Percentiles rank a stretch among this genome's conserved stretches.
These are phyloP conservation scores for Eupithecia insigniata DNA, from an alignment of 2,888 invertebrate genomes.

Conservation along the genomic window DNA sequence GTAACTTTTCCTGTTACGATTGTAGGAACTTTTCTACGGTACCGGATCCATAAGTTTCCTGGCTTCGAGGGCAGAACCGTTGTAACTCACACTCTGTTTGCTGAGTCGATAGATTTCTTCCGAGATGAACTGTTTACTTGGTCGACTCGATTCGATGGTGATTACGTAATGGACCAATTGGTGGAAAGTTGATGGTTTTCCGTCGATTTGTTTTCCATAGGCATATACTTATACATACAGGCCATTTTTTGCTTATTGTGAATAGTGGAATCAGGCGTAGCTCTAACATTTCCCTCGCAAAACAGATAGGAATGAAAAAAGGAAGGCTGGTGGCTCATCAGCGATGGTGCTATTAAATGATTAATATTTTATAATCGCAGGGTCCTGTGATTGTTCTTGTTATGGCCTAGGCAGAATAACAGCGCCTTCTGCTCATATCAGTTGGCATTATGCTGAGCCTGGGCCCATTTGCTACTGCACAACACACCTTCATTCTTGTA, in stretches of 20 bases:
- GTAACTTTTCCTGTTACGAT: not conserved
- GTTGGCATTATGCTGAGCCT: too few species aligned
- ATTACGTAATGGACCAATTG: slow-evolving; percentile 21
- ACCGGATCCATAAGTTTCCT: slow-evolving; percentile 1
- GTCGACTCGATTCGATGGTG: slow-evolving; percentile 6
- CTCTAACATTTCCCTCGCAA: too few species aligned
- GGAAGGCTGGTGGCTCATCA: too few species aligned
- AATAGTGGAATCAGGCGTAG: too few species aligned
- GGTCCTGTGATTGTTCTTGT: too few species aligned
- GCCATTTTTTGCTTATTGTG: not conserved
- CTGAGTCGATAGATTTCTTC: slow-evolving; percentile 38
- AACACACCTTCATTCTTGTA: too few species aligned
- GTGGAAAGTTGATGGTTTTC: slow-evolving; percentile 8
- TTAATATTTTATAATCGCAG: too few species aligned
- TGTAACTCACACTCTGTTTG: slow-evolving; percentile 39
- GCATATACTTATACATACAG: not conserved
- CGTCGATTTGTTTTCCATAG: not conserved
- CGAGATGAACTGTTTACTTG: slow-evolving; percentile 36
- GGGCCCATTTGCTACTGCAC: too few species aligned
- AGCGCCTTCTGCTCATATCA: too few species aligned
- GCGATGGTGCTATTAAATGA: too few species aligned
- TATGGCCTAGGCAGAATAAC: too few species aligned
- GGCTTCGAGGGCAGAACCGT: slow-evolving; percentile 6
- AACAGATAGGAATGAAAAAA: too few species aligned
- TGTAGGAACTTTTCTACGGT: not conserved